Conservation (phyloP, 1,140 invertebrate species). For the Laodelphax striatellus region DNA sequence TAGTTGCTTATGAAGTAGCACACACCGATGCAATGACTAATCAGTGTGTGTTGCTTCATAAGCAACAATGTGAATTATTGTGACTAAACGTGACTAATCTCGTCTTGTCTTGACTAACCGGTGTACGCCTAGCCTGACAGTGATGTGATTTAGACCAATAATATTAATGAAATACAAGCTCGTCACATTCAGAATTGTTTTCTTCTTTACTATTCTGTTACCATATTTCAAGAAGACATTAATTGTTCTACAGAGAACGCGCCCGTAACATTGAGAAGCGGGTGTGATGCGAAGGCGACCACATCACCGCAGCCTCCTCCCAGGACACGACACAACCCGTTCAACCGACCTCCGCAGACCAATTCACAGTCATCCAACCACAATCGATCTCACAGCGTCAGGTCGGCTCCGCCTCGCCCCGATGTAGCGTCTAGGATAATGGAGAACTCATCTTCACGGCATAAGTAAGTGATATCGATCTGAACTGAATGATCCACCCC, state of each 20-base stretch:
- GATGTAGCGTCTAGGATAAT: conserved; percentile 30
- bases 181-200: neutral
- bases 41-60: too few relatives aligned
- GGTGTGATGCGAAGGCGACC: conserved; percentile 24
- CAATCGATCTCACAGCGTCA: conserved; percentile 40
- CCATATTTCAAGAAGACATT: neutral
- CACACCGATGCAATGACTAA: too few relatives aligned
- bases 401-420: conserved; percentile 39
- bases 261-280: conserved; percentile 19
- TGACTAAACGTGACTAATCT: too few relatives aligned
- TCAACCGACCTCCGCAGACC: conserved; percentile 35
- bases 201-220: neutral
- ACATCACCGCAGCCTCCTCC: conserved; percentile 48
- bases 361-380: conserved; percentile 24
- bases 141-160: too few relatives aligned
- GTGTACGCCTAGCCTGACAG: too few relatives aligned
- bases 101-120: too few relatives aligned
- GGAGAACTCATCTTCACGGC: conserved; percentile 13
- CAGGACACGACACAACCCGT: conserved; percentile 53
- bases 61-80: too few relatives aligned
- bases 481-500: too few relatives aligned
- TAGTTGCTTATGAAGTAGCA: too few relatives aligned
- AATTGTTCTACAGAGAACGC: conserved; percentile 10
- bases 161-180: too few relatives aligned
- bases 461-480: conserved; percentile 20